Conservation (phyloP, 1,140 invertebrate species). For the Drosophila sp. region DNA sequence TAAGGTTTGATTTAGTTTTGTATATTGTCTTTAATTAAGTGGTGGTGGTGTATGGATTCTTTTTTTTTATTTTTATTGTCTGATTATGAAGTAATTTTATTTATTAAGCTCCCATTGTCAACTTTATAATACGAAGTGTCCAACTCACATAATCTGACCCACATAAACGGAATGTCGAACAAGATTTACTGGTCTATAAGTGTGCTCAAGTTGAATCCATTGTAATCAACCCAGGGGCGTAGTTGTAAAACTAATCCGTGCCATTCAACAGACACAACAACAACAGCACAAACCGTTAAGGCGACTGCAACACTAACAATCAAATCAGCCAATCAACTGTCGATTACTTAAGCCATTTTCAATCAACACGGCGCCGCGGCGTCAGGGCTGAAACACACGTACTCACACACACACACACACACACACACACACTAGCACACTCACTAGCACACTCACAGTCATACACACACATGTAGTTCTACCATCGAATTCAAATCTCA, state of each 20-base stretch:
- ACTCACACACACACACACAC: conserved; percentile 15
- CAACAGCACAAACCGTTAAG: conserved; percentile 58
- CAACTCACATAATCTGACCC: conserved; percentile 4
- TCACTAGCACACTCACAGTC: conserved; percentile 24
- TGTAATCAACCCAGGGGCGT: conserved; percentile 9
- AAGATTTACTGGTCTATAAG: conserved; percentile 35
- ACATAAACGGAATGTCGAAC: conserved; percentile 13
- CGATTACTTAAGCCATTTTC: conserved; percentile 82
- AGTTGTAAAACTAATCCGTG: conserved; percentile 40
- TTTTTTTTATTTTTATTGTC: too few relatives aligned
- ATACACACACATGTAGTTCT: neutral
- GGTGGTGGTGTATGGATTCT: too few relatives aligned
- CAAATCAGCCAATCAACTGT: conserved; percentile 77
- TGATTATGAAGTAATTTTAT: too few relatives aligned
- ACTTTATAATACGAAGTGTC: neutral
- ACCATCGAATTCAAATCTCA: conserved; percentile 69
- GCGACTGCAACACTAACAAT: conserved; percentile 61
- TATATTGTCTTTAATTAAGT: too few relatives aligned
- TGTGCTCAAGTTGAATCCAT: conserved; percentile 8
- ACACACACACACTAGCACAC: conserved; percentile 29
- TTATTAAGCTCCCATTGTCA: neutral
- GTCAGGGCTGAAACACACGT: conserved; percentile 26
- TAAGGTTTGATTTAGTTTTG: too few relatives aligned
- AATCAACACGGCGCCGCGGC: conserved; percentile 68
- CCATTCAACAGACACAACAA: conserved; percentile 42